Conservation (phyloP, 2,113 vertebrate species). For the Eulemur rufifrons region DNA sequence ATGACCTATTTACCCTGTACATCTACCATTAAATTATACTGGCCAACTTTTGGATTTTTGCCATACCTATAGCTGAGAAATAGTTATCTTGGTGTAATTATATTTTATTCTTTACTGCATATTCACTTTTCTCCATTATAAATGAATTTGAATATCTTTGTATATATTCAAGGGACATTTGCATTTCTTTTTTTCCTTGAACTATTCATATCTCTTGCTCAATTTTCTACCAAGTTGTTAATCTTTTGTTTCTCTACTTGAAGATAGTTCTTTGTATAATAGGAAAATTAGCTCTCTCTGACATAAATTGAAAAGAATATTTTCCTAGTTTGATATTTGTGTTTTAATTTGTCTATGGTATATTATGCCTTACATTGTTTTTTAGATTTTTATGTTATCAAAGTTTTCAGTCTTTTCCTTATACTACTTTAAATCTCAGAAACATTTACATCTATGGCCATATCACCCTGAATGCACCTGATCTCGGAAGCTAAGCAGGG, state of each 20-base stretch:
- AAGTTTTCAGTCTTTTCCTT: not conserved
- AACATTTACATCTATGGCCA: not conserved
- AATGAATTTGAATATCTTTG: not conserved
- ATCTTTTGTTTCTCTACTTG: not conserved
- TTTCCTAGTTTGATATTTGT: not conserved
- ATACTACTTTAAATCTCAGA: not conserved
- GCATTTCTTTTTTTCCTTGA: not conserved
- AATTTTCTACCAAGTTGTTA: not conserved
- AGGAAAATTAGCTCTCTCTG: not conserved
- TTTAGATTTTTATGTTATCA: not conserved
- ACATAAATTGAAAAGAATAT: not conserved
- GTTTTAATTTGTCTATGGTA: not conserved
- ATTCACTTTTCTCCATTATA: not conserved
- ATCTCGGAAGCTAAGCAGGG: no score
- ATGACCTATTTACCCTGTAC: not conserved
- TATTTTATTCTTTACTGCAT: not conserved
- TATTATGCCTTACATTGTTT: not conserved
- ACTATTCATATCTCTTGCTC: not conserved
- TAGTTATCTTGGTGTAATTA: not conserved
- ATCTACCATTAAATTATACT: no score
- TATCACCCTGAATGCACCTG: no score
- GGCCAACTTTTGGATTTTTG: not conserved
- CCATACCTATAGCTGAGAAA: not conserved
- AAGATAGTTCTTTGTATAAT: not conserved
- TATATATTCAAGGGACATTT: not conserved